Evolutionary conservation across 2,113 vertebrate genomes (phyloP), one percentile per base, ranked within the genome.

Genomic region (Crocuta crocuta): DNA sequence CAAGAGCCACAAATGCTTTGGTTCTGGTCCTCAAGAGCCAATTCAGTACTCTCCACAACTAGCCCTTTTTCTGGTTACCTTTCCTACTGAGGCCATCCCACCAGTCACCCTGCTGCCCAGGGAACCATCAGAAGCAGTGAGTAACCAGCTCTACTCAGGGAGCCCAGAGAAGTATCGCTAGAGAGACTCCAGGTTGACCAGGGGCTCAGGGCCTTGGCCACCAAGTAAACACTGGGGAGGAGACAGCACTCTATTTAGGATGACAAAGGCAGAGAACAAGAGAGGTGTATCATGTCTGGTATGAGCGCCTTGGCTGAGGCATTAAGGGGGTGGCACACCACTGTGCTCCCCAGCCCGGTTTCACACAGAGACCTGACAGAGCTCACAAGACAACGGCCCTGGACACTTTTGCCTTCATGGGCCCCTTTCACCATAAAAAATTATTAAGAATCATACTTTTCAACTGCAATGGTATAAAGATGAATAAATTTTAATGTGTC

Each of bases 241-340:
- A 33, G 12, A 73, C n/a, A 68, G 50, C 45, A 28, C 43, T 68
- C 39, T 11, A 31, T 4, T 10, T 13, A 50, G 81, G 33, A 79
- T 10, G 26, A 53, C 61, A 71, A 78, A 89, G n/a, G 43, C 15
- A 70, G 45, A 94, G 35, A 71, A 35, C 11, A 70, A 70, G 45
- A 94, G 35, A 71, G 28, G 21, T 19, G 19, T 28, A 61, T 8
- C 0, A 2, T 8, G 15, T 83, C 39, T 24, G 48, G 9, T 26
- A 8, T 13, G 13, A 50, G 55, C 61, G 33, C 43, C 50, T 26
- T 21, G 45, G 39, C 24, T 11, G 39, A 48, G 33, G 21, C 35
- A 76, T 4, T 0, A 4, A 2, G 24, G 66, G 33, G 33, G 12
- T 9, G 0, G 15, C 63, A 76, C 33, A 33, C 48, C 2, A 33